Conservation (phyloP, 2,797 vertebrate species). For the Eulemur coronatus region DNA sequence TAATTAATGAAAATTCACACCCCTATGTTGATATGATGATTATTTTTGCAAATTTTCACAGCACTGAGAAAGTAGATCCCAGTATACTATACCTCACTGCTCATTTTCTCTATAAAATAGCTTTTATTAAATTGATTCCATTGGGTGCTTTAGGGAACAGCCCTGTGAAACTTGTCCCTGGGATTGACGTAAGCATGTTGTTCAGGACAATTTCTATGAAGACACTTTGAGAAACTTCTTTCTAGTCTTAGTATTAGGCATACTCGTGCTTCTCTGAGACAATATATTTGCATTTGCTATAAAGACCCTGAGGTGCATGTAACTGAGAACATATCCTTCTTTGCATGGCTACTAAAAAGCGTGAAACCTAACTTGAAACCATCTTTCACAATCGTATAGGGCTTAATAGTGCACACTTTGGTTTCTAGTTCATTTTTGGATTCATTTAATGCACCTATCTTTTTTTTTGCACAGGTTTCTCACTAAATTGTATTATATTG, state of each 20-base stretch:
- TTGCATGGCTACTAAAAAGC: neutral
- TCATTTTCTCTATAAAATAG: conserved; percentile 19
- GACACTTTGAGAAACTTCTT: conserved; percentile 8
- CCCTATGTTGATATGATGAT: neutral
- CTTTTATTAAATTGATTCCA: conserved; percentile 34
- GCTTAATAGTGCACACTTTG: neutral
- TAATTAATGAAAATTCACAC: neutral
- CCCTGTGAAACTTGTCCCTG: neutral
- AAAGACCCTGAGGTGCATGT: neutral
- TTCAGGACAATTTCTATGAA: neutral
- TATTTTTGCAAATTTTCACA: conserved; percentile 2
- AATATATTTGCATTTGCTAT: neutral
- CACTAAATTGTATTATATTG: neutral
- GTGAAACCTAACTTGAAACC: neutral
- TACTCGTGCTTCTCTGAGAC: neutral
- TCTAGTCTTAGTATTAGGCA: neutral
- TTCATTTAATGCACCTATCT: neutral
- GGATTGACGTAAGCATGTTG: neutral
- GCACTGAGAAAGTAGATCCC: neutral
- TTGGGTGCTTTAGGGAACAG: neutral
- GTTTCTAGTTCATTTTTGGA: neutral
- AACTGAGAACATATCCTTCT: neutral
- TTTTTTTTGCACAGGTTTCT: neutral
- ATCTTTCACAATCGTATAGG: neutral
- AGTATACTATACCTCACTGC: neutral